A percentile compares a stretch with the other conserved stretches of the same genome.
These are phyloP conservation scores for Andrena bucephala DNA, from an alignment of 2,888 invertebrate species.

Conservation along the genomic window DNA sequence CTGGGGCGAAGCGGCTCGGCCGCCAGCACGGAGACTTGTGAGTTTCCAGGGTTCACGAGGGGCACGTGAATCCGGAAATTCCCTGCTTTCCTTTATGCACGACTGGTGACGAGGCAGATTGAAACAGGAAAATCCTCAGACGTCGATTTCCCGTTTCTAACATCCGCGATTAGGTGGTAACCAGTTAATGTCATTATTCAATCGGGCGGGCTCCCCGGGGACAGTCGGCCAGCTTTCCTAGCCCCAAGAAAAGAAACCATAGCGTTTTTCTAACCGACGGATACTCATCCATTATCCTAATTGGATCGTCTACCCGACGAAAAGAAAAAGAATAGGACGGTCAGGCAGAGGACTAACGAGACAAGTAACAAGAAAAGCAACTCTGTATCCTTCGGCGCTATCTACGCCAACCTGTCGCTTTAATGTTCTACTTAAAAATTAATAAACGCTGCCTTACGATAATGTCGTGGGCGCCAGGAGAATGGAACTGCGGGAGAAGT, in stretches of 20 bases:
- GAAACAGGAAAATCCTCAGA: neutral
- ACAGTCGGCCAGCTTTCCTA: neutral
- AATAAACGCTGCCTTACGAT: constrained; percentile 31
- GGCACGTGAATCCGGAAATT: constrained; percentile 41
- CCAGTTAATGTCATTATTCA: neutral
- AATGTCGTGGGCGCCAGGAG: constrained; percentile 29
- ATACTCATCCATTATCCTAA: constrained; percentile 63
- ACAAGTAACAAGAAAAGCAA: neutral
- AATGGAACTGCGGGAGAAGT: constrained; percentile 31
- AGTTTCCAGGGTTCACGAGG: constrained; percentile 57
- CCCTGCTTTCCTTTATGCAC: constrained; percentile 20
- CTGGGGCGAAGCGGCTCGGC: neutral
- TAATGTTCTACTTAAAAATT: constrained; percentile 24
- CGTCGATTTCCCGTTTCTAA: neutral
- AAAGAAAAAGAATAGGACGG: constrained; percentile 20
- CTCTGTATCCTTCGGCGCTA: neutral
- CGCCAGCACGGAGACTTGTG: constrained; percentile 5
- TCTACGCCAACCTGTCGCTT: neutral
- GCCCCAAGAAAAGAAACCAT: neutral
- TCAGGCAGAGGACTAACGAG: constrained; percentile 1
- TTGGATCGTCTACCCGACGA: constrained; percentile 47
- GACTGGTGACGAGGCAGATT: neutral
- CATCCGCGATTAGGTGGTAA: too few species aligned
- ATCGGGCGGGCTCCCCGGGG: neutral
- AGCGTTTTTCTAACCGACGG: constrained; percentile 28